These are phyloP conservation scores for Neodiprion lecontei DNA, from an alignment of 1,140 invertebrate genomes.

Conservation along the genomic window DNA sequence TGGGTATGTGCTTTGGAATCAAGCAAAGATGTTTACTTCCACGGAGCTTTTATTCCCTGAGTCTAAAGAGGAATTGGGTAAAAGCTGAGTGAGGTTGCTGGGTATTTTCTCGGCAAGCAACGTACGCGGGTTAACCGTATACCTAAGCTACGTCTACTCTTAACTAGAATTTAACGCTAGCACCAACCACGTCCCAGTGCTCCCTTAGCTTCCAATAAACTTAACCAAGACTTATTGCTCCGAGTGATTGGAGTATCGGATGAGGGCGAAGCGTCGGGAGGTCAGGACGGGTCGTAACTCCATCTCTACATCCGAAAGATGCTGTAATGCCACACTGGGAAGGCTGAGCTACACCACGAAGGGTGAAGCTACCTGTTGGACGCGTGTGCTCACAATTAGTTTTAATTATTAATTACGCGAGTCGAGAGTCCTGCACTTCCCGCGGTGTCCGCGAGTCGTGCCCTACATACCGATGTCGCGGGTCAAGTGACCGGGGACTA, in stretches of 20 bases:
- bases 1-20: no score
- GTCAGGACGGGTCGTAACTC: neutral
- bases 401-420: constrained; percentile 1
- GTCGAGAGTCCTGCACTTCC: no score
- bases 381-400: neutral
- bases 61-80: no score
- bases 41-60: no score
- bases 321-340: neutral
- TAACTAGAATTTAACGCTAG: neutral
- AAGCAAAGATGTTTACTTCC: no score
- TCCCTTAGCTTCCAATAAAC: neutral
- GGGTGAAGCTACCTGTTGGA: neutral
- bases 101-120: no score
- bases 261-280: neutral
- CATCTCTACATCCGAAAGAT: neutral
- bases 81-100: no score
- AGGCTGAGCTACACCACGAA: neutral
- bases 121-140: no score
- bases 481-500: no score
- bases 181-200: neutral
- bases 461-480: no score
- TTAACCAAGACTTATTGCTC: neutral
- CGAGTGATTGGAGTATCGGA: neutral
- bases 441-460: no score
- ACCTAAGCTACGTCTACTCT: no score